These are phyloP conservation scores for Malurus alboscapulatus DNA, from an alignment of 2,113 vertebrate species.

Conservation along the genomic window DNA sequence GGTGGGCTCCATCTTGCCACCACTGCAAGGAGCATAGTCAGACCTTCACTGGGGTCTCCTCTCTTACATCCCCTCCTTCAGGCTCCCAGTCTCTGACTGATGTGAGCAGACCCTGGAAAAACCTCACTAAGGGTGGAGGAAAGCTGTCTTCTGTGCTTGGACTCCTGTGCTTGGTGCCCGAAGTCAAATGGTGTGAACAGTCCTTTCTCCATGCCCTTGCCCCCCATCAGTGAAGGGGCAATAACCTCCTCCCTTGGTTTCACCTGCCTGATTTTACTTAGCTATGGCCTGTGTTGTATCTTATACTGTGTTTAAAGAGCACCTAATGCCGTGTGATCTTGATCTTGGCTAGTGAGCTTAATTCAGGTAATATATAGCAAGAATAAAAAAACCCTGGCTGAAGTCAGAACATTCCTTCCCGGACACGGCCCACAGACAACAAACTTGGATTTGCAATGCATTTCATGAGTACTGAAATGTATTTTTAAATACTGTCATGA, in stretches of 20 bases:
- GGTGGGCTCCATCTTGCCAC: not conserved
- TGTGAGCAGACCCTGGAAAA: not conserved
- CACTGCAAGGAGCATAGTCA: not conserved
- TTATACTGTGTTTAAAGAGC: not conserved
- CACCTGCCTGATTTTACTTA: not conserved
- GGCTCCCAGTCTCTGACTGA: not conserved
- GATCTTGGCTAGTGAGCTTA: not conserved
- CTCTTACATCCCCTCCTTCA: not conserved
- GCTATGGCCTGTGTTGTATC: not conserved
- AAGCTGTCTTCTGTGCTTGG: not conserved
- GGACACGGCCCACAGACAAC: not conserved
- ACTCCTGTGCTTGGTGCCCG: not conserved
- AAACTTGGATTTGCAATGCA: not conserved
- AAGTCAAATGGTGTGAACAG: not conserved
- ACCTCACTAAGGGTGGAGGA: not conserved
- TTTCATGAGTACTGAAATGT: not conserved
- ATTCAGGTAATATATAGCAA: not conserved
- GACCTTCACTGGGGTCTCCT: not conserved
- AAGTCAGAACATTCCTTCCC: not conserved
- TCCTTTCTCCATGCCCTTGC: not conserved
- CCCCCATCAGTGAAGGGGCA: not conserved
- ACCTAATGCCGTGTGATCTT: not conserved
- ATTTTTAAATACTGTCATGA: slow-evolving; percentile 8
- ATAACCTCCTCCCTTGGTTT: not conserved
- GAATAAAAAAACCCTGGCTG: not conserved